Percentiles rank a stretch among this genome's conserved stretches.
These are phyloP conservation scores for Bubo bubo DNA, from an alignment of 2,113 vertebrate genomes.

Conservation along the genomic window DNA sequence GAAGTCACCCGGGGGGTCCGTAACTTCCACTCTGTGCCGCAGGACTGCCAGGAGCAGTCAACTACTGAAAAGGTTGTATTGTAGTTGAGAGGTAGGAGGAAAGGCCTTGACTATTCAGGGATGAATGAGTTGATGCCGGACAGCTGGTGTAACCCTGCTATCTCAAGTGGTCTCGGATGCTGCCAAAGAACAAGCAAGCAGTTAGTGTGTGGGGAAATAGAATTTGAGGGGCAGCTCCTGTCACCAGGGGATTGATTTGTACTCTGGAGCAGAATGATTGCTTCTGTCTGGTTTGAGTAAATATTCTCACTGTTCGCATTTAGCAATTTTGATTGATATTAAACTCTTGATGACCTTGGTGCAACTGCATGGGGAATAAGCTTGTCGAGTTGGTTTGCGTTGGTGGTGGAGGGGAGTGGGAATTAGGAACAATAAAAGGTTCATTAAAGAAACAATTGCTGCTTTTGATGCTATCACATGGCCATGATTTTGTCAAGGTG, in stretches of 20 bases:
- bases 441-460: neutral
- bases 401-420: neutral
- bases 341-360: neutral
- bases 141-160: neutral
- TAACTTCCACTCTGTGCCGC: accelerated
- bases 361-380: neutral
- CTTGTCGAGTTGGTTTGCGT: neutral
- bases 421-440: neutral
- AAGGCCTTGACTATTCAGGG: neutral
- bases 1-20: neutral
- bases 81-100: neutral
- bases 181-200: neutral
- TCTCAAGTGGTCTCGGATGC: neutral
- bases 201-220: neutral
- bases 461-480: neutral
- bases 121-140: neutral
- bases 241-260: neutral
- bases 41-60: neutral
- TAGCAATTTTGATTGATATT: neutral
- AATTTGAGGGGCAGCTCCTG: neutral
- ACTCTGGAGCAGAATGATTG: neutral
- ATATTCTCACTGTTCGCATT: neutral
- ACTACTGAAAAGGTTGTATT: neutral
- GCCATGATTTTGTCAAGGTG: neutral
- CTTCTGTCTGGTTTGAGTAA: neutral